Base-by-base conservation (phyloP, 2,113 vertebrate genomes). In the Lipophrys pholis region DNA sequence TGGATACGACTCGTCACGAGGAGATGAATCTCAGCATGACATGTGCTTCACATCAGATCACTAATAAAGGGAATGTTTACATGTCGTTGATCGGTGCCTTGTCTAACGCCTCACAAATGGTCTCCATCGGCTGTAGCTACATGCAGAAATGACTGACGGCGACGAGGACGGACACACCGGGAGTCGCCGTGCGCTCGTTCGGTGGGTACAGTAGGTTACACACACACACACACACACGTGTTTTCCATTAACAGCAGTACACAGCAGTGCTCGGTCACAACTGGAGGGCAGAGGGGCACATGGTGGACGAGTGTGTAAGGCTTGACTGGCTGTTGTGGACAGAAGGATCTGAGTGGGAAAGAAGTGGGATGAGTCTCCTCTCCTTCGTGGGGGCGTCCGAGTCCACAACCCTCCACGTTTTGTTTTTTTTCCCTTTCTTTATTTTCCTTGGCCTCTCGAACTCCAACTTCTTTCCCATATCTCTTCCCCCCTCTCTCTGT, bases 321-420 rank as follows among this genome's bases (percentile, higher is more conserved):
- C 90, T 87, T 92, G 91, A 82, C 71, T 78, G 90, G 87, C 76
- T 77, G 76, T 45, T 83, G 63, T 73, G 76, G 72, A 76, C 41
- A 48, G 51, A 41, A 69, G 73, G 57, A 42, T 78, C 73, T 59
- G 66, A 65, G 67, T 41, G 52, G 62, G 56, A 65, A 46, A 58
- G 62, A 76, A 39, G 54, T 36, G 30, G 50, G 40, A 48, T 74
- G 36, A 69, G 56, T 46, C n/a, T 68, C 52, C 61, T 17, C 53
- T 55, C 43, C 60, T 68, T 59, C 41, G 35, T 45, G 30, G 12
- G 17, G 4, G 21, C 21, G 21, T 30, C 4, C 21, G 16, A 1
- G 14, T n/a, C 64, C 55, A 45, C 17, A 79, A 61, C 71, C 49
- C 38, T 55, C 16, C 41, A 30, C 4, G 21, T 15, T 56, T 7